Conservation (phyloP, 2,888 invertebrate genomes). For the Campaea margaritaria region DNA sequence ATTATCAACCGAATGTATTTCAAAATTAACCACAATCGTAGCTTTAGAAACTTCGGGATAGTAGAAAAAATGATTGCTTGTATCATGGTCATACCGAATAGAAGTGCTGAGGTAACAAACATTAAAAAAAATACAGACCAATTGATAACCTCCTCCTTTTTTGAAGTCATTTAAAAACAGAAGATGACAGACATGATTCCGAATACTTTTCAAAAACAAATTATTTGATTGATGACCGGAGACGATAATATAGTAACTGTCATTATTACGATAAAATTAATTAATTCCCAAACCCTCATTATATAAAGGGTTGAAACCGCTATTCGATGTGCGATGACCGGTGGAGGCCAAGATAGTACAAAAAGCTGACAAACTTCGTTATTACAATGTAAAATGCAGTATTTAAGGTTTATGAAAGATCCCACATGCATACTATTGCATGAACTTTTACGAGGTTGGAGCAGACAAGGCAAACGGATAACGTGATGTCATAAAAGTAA, state of each 20-base stretch:
- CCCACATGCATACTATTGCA: neutral
- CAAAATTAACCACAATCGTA: too few relatives aligned
- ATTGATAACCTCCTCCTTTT: too few relatives aligned
- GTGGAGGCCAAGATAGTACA: slow-evolving; percentile 32
- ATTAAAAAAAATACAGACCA: too few relatives aligned
- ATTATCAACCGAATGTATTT: too few relatives aligned
- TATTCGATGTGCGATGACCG: slow-evolving; percentile 27
- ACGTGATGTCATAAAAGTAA: too few relatives aligned
- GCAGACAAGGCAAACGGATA: neutral
- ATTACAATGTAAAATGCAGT: slow-evolving; percentile 2
- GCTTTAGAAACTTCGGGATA: too few relatives aligned
- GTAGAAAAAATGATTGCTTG: too few relatives aligned
- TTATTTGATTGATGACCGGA: neutral
- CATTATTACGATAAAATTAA: slow-evolving; percentile 1
- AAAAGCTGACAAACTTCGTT: slow-evolving; percentile 39
- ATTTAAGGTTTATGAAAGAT: neutral
- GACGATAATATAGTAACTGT: too few relatives aligned
- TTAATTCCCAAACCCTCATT: slow-evolving; percentile 20
- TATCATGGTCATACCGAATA: too few relatives aligned
- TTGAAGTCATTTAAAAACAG: too few relatives aligned
- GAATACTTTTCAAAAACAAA: neutral
- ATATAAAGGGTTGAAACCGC: slow-evolving; percentile 26
- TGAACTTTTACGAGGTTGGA: neutral
- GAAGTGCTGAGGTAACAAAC: too few relatives aligned
- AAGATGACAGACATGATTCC: too few relatives aligned